Evolutionary conservation across 2,888 invertebrate genomes (phyloP).

Genomic region (Erebia epiphron): DNA sequence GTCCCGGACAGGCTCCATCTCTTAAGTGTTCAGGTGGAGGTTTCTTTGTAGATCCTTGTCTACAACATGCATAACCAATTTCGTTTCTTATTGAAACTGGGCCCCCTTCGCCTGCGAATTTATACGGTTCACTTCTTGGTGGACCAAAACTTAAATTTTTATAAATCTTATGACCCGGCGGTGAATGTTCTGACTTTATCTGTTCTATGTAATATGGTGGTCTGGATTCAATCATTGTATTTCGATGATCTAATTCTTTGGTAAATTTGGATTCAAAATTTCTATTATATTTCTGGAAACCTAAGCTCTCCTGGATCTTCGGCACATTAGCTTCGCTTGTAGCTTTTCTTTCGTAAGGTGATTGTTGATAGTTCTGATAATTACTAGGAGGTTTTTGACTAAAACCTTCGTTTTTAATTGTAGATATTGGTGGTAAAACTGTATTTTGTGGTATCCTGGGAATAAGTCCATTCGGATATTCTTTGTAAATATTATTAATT

Average conservation of each 20-base stretch:
- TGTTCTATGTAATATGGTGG: slow-evolving; percentile 78
- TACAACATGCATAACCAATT: slow-evolving; percentile 88
- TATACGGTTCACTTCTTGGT: slow-evolving; percentile 77
- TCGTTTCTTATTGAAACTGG: slow-evolving; percentile 84
- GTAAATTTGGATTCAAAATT: slow-evolving; percentile 56
- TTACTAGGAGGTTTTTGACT: slow-evolving; percentile 60
- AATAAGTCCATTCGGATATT: slow-evolving; percentile 61
- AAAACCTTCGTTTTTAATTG: slow-evolving; percentile 78
- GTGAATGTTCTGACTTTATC: slow-evolving; percentile 80
- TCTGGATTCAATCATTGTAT: slow-evolving; percentile 57
- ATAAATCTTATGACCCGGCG: slow-evolving; percentile 79
- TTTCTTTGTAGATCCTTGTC: slow-evolving; percentile 88
- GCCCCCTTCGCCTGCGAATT: slow-evolving; percentile 87
- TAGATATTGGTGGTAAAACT: slow-evolving; percentile 76
- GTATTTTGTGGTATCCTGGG: slow-evolving; percentile 60
- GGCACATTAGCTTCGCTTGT: slow-evolving; percentile 55
- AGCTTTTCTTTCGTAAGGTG: slow-evolving; percentile 62
- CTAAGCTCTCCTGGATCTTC: slow-evolving; percentile 64
- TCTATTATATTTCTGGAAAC: slow-evolving; percentile 73
- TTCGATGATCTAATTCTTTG: slow-evolving; percentile 55
- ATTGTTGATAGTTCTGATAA: slow-evolving; percentile 67
- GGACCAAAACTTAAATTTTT: slow-evolving; percentile 73
- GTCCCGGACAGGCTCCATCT: slow-evolving; percentile 88
- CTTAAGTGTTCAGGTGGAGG: slow-evolving; percentile 88
- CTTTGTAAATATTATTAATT: slow-evolving; percentile 57